A percentile compares a stretch with the other conserved stretches of the same genome.
Evolutionary conservation across 2,888 invertebrate species (phyloP).

Genomic region (Fragum whitleyi): DNA sequence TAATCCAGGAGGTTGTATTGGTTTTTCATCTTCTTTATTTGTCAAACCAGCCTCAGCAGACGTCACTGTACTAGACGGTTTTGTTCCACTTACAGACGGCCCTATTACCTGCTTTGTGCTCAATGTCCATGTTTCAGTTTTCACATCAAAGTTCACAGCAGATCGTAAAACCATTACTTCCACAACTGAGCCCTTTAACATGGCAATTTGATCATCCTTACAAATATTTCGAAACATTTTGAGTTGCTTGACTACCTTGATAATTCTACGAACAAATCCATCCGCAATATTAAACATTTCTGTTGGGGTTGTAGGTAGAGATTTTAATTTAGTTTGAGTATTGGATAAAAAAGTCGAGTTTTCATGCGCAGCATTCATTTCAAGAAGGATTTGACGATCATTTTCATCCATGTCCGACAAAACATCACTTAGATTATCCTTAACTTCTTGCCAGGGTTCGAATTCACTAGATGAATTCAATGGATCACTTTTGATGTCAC

Average conservation of each 20-base stretch:
- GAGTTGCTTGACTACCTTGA: conserved; percentile 90
- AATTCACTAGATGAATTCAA: not conserved
- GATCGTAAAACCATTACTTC: conserved; percentile 83
- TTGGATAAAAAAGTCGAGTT: conserved; percentile 73
- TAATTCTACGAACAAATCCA: conserved; percentile 86
- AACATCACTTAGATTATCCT: conserved; percentile 59
- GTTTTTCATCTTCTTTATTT: not conserved
- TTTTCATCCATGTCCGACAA: conserved; percentile 56
- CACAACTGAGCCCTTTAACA: conserved; percentile 85
- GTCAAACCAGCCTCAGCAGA: not conserved
- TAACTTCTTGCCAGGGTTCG: conserved; percentile 68
- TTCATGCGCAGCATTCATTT: conserved; percentile 74
- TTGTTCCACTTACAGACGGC: conserved; percentile 4
- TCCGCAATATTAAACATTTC: conserved; percentile 83
- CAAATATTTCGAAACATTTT: conserved; percentile 95
- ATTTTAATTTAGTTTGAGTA: conserved; percentile 69
- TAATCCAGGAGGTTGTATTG: conserved; percentile 10
- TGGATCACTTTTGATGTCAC: not conserved
- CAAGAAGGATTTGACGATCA: conserved; percentile 66
- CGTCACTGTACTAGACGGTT: conserved; percentile 5
- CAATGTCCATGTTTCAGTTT: conserved; percentile 78
- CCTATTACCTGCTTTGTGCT: conserved; percentile 71
- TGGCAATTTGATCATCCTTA: conserved; percentile 95
- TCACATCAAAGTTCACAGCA: conserved; percentile 79
- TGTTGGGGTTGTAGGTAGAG: conserved; percentile 70